Conservation (phyloP, 2,888 invertebrate species). For the Pachliopta kotzebuea region DNA sequence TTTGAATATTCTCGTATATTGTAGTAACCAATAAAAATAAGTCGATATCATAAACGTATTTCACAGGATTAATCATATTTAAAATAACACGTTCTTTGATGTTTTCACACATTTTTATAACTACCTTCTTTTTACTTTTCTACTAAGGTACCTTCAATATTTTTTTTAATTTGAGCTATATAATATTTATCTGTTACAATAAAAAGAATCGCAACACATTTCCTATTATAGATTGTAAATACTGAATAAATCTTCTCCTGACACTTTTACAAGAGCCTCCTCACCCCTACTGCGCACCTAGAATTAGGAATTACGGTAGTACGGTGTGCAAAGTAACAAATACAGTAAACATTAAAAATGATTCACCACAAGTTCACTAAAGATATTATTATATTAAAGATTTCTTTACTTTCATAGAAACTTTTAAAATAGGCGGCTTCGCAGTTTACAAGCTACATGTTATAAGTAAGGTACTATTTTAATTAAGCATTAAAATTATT, state of each 20-base stretch:
- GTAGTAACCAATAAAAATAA: too few relatives aligned
- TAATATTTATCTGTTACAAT: background rate
- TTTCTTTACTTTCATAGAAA: background rate
- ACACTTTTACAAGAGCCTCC: conserved; percentile 72
- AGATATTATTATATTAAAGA: background rate
- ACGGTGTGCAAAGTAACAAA: conserved; percentile 45
- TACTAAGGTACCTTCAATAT: background rate
- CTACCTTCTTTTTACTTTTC: too few relatives aligned
- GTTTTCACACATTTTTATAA: too few relatives aligned
- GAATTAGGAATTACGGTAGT: conserved; percentile 63
- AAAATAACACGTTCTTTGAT: too few relatives aligned
- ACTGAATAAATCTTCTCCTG: conserved; percentile 62
- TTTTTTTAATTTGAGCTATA: background rate
- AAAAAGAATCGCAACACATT: background rate
- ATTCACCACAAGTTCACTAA: background rate
- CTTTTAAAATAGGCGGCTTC: too few relatives aligned
- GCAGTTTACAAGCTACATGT: too few relatives aligned
- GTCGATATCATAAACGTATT: too few relatives aligned
- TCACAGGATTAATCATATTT: too few relatives aligned
- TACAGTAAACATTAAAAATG: background rate
- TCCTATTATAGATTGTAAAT: conserved; percentile 1
- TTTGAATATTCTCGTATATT: too few relatives aligned
- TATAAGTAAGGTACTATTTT: too few relatives aligned
- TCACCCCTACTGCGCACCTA: conserved; percentile 66
- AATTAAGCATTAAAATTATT: too few relatives aligned